Evolutionary conservation across 2,888 invertebrate species (phyloP).

Genomic region (Sepioteuthis lessoniana): DNA sequence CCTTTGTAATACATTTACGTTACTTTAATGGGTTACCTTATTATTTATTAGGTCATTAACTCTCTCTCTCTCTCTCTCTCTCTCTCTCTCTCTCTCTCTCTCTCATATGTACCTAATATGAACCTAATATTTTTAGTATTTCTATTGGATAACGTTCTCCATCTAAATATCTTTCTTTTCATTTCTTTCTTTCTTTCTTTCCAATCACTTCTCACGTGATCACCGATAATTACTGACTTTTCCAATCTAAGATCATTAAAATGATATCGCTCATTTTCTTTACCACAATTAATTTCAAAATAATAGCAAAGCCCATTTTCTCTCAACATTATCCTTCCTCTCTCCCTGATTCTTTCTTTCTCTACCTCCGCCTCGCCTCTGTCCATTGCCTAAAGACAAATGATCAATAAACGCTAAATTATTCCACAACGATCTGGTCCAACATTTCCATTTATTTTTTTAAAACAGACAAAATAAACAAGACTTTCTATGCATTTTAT

Average conservation of each 20-base stretch:
- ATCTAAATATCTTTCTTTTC: not conserved
- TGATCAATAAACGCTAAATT: not conserved
- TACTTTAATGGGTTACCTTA: too few relatives aligned
- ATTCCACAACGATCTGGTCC: not conserved
- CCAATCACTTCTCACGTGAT: not conserved
- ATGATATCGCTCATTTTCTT: not conserved
- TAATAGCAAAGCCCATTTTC: not conserved
- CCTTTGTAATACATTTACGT: too few relatives aligned
- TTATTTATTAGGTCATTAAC: too few relatives aligned
- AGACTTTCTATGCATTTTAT: too few relatives aligned
- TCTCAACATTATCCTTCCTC: not conserved
- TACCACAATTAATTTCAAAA: not conserved
- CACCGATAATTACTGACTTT: not conserved
- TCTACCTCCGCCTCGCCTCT: not conserved
- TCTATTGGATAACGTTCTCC: too few relatives aligned
- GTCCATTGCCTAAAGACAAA: not conserved
- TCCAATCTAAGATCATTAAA: constrained; percentile 33
- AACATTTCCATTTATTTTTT: not conserved
- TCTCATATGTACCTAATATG: too few relatives aligned
- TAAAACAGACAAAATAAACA: not conserved
- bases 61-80: too few relatives aligned
- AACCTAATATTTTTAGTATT: too few relatives aligned
- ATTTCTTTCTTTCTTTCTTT: not conserved
- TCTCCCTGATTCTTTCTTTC: not conserved
- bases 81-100: too few relatives aligned